Percentiles rank a stretch among this genome's conserved stretches.
These are phyloP conservation scores for Meriones psammophilus DNA, from an alignment of 2,797 vertebrate genomes.

Conservation along the genomic window DNA sequence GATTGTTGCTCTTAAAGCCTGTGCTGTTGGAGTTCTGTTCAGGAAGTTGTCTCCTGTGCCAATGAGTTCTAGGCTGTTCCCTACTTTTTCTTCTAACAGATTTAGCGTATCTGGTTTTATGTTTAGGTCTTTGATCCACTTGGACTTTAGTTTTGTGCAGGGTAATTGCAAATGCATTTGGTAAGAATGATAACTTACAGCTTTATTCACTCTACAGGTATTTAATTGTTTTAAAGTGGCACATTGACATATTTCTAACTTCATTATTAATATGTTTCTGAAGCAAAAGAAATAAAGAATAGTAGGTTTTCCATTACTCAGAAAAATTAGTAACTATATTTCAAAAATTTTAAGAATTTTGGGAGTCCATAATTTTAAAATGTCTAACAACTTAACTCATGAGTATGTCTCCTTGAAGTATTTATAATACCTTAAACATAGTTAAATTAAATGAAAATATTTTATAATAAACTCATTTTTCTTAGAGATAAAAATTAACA, in stretches of 20 bases:
- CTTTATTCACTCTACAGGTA: background rate
- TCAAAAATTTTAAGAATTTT: background rate
- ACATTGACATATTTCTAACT: background rate
- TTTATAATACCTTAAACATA: background rate
- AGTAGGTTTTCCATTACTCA: background rate
- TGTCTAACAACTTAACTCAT: background rate
- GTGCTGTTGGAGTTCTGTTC: too few species aligned
- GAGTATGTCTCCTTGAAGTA: background rate
- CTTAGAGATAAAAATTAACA: background rate
- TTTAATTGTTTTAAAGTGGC: conserved; percentile 4
- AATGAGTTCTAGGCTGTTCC: too few species aligned
- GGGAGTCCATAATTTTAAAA: background rate
- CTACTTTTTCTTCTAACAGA: too few species aligned
- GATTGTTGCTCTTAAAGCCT: too few species aligned
- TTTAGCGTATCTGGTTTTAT: too few species aligned
- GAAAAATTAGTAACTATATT: background rate
- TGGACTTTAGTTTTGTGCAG: too few species aligned
- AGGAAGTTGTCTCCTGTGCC: too few species aligned
- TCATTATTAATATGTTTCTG: background rate
- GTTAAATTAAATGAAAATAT: background rate
- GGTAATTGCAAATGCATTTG: background rate
- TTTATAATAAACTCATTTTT: background rate
- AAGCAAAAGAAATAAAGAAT: background rate
- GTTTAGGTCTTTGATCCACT: too few species aligned
- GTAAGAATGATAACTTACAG: background rate